phyloP scores from a whole-genome alignment of 2,888 invertebrate genomes.

The Campoplex nolae region DNA sequence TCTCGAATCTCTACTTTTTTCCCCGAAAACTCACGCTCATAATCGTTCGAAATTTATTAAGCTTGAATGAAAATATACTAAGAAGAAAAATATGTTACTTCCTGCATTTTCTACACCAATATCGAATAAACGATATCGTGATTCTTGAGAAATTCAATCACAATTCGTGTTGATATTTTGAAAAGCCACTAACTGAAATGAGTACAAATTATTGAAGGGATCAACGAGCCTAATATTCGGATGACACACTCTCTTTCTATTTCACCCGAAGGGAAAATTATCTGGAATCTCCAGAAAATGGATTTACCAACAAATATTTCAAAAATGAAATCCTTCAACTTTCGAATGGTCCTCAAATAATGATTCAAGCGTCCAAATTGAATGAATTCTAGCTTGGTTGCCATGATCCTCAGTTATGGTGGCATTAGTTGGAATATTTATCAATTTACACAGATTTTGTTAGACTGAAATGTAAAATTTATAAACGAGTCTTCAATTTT shows the following conservation, averaged over 20 bases:
- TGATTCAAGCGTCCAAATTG: not conserved
- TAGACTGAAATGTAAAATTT: not conserved
- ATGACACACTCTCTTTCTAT: too few relatives aligned
- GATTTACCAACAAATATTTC: not conserved
- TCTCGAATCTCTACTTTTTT: conserved; percentile 19
- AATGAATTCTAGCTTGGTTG: not conserved
- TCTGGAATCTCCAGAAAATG: not conserved
- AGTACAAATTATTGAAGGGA: too few relatives aligned
- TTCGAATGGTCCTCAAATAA: not conserved
- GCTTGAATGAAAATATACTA: not conserved
- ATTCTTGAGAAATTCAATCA: not conserved
- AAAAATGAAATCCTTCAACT: not conserved
- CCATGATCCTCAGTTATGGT: not conserved
- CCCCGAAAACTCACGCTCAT: not conserved
- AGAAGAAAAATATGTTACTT: not conserved
- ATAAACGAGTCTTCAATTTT: not conserved
- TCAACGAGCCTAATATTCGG: not conserved
- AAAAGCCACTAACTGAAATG: not conserved
- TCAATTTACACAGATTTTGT: not conserved
- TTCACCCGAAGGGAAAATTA: not conserved
- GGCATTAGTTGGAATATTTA: not conserved
- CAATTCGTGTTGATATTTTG: not conserved
- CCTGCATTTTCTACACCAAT: not conserved
- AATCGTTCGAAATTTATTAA: not conserved
- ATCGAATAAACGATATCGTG: not conserved